Evolutionary conservation across 2,888 invertebrate genomes (phyloP).

Genomic region (Disparrhopalites patrizii): DNA sequence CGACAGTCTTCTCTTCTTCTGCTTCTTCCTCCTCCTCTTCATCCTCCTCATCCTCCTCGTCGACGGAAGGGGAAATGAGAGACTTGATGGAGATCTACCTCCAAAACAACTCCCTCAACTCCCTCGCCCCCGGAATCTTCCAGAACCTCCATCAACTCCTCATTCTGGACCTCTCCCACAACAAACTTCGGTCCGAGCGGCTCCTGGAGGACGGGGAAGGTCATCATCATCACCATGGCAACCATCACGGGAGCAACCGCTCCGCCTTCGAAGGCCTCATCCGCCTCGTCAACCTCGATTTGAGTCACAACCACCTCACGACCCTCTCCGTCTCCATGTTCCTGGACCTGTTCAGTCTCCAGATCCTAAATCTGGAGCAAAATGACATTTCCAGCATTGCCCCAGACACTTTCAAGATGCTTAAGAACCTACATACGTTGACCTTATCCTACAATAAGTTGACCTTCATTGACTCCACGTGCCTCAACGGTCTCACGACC

Average conservation of each 20-base stretch:
- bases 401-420: constrained; percentile 81
- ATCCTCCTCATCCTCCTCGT: no score
- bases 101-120: constrained; percentile 85
- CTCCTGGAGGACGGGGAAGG: no score
- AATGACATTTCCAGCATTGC: constrained; percentile 78
- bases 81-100: constrained; percentile 82
- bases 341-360: constrained; percentile 73
- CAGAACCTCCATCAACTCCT: constrained; percentile 74
- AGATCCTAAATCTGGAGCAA: constrained; percentile 77
- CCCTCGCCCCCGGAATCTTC: constrained; percentile 77
- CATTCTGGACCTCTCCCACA: constrained; percentile 64
- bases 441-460: constrained; percentile 81
- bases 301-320: constrained; percentile 73
- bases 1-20: constrained; percentile 62
- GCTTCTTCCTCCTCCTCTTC: no score
- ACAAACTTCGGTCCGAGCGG: constrained; percentile 3
- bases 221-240: no score
- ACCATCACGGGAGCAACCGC: background rate
- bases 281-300: constrained; percentile 76
- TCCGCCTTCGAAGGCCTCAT: constrained; percentile 70
- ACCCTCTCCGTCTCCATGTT: constrained; percentile 78
- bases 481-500: constrained; percentile 81
- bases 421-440: constrained; percentile 89
- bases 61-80: constrained; percentile 70
- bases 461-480: constrained; percentile 76